Evolutionary conservation across 1,140 invertebrate genomes (phyloP), one percentile per base, ranked within the genome.

Genomic region (Drosophila eugracilis): DNA sequence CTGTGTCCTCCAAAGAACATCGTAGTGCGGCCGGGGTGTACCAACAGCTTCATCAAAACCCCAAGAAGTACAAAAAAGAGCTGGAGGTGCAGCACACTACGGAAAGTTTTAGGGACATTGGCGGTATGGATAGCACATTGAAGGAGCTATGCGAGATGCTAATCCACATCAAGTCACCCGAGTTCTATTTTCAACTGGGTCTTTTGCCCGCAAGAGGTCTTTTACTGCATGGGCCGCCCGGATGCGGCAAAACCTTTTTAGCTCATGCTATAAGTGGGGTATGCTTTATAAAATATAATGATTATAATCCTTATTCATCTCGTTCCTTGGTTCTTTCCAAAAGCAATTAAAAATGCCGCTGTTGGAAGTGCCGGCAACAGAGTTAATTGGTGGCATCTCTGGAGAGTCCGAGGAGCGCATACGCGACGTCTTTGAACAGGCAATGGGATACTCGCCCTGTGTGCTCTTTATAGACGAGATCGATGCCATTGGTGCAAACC

Each of bases 391-490:
- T n/a, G 98, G 98, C 12, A 94, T 99, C 71, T 98, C 98, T 2
- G 98, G 98, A 0, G 98, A 99, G 91, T 98, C 97, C 10, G 98
- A 99, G 93, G 95, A 97, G 78, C 94, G 97, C 74, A 97, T 99
- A 52, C 93, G 98, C 58, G 95, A 98, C 62, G 89, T 99, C 4
- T 99, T 99, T 93, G 95, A 97, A 30, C 94, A 96, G 90, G 98
- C 97, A 15, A 90, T 94, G 4, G 89, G 93, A 28, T 88, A 91
- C 42, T 94, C 96, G 28, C 97, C 97, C 0, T 97, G 97, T 92
- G 94, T 99, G 21, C 91, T 99, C n/a, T 98, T 99, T 77, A 95
- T 99, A 54, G 98, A 99, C 92, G 97, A 98, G 93, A 96, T 99
- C 53, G 98, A 99, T 93, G 95, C 96, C 21, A 95, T 99, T 55